Evolutionary conservation across 2,113 vertebrate genomes (phyloP), one percentile per base, ranked within the genome.

Genomic region (Xiphorhynchus elegans): DNA sequence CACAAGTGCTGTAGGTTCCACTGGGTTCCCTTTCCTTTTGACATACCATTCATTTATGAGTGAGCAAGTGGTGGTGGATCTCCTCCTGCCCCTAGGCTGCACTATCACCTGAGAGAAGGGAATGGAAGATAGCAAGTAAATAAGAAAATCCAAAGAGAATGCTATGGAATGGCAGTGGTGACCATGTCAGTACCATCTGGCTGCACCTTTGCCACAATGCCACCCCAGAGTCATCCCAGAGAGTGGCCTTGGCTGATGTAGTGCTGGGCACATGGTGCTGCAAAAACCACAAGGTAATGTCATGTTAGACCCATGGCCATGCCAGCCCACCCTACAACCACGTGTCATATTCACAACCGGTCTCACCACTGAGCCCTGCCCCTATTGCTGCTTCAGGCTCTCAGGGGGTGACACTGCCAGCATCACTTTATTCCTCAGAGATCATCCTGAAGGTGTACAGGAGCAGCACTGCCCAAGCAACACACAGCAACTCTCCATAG

Each of bases 221-320:
- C 67, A 58, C 13, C 52, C 58, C 69, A 50, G 52, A 35, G 33
- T n/a, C 70, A 58, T 3, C 31, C 28, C 56, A 84, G 52, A 46
- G 40, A 37, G 40, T 1, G 6, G 24, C 37, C 23, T 10, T 25
- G 52, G 44, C 70, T 3, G 0, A 29, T 1, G 3, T 2, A 3
- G 49, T 31, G 35, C 49, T 63, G 23, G 37, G 16, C 5, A 2
- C 6, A 19, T 17, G 21, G 31, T 35, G 52, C 56, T 53, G 47
- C 56, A 44, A 49, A 16, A 49, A 40, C 18, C 64, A n/a, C 6
- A 0, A 0, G 17, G 40, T 44, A 59, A 68, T 9, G 64, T 9
- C 10, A 3, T 3, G 12, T 21, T 23, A 44, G 39, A 72, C 19
- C 26, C 58, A 40, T 1, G 4, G 47, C 33, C 62, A 47, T 1